Conservation (phyloP, 2,888 invertebrate species). For the Drosophila quinaria region DNA sequence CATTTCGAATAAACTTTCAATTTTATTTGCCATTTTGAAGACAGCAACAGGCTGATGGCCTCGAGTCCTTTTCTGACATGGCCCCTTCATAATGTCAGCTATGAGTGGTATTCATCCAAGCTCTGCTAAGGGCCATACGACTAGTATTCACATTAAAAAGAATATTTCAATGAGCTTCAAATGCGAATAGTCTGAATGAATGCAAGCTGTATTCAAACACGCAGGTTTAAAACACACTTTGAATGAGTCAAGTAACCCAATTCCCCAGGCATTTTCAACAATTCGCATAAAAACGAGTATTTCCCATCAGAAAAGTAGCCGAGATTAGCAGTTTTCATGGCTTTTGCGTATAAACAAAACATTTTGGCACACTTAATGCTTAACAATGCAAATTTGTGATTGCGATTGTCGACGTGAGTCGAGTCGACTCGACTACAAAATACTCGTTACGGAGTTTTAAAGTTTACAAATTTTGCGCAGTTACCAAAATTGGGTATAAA, state of each 20-base stretch:
- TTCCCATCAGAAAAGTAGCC: constrained; percentile 18
- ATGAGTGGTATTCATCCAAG: constrained; percentile 3
- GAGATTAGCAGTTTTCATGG: constrained; percentile 23
- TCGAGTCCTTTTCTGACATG: constrained; percentile 12
- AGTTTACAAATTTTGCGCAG: too few relatives aligned
- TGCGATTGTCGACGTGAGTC: not conserved
- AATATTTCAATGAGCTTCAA: constrained; percentile 23
- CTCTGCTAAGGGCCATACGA: constrained; percentile 11
- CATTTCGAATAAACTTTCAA: constrained; percentile 36
- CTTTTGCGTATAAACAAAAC: constrained; percentile 28
- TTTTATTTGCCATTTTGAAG: constrained; percentile 13
- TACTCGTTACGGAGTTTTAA: not conserved
- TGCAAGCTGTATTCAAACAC: constrained; percentile 13
- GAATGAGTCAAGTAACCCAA: constrained; percentile 47
- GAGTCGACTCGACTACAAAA: not conserved
- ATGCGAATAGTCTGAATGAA: not conserved
- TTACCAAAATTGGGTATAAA: too few relatives aligned
- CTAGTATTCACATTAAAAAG: constrained; percentile 16
- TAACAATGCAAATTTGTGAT: constrained; percentile 39
- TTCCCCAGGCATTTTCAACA: constrained; percentile 46
- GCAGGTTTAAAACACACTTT: constrained; percentile 24
- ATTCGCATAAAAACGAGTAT: constrained; percentile 11
- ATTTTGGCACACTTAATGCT: constrained; percentile 35
- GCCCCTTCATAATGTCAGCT: constrained; percentile 9
- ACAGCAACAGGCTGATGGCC: constrained; percentile 43